phyloP scores from a whole-genome alignment of 2,113 vertebrate genomes.

The Eulacestoma nigropectus region DNA sequence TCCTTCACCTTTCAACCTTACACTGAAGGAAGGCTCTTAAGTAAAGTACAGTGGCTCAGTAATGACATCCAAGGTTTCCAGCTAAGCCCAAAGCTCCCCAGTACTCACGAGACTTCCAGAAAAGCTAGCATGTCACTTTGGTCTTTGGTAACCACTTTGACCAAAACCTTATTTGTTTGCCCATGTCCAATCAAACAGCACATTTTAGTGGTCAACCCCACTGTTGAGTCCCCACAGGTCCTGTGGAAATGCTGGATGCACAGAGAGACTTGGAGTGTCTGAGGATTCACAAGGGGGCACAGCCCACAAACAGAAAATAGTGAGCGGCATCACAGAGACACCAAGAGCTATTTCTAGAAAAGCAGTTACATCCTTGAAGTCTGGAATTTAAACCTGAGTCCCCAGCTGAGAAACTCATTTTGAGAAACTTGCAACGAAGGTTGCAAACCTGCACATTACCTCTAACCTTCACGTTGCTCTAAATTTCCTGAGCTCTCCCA shows the following conservation, averaged over 20 bases:
- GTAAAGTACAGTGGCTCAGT: background rate
- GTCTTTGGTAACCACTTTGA: background rate
- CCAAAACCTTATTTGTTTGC: slow-evolving; percentile 17
- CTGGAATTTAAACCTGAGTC: background rate
- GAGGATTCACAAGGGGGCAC: background rate
- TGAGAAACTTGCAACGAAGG: background rate
- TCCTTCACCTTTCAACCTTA: slow-evolving; percentile 22
- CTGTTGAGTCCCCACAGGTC: background rate
- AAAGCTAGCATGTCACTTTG: background rate
- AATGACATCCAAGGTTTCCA: background rate
- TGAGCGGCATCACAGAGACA: background rate
- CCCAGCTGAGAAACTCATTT: background rate
- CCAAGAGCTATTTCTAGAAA: background rate
- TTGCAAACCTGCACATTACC: background rate
- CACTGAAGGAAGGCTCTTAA: background rate
- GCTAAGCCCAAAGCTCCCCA: background rate
- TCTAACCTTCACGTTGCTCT: background rate
- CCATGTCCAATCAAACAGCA: slow-evolving; percentile 4
- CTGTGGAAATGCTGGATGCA: background rate
- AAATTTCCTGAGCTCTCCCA: background rate
- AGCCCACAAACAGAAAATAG: background rate
- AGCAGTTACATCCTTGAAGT: background rate
- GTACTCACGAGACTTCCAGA: background rate
- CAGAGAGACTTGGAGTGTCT: background rate
- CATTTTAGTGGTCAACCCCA: background rate